These are phyloP conservation scores for Lycaena phlaeas DNA, from an alignment of 2,888 invertebrate species.

Conservation along the genomic window DNA sequence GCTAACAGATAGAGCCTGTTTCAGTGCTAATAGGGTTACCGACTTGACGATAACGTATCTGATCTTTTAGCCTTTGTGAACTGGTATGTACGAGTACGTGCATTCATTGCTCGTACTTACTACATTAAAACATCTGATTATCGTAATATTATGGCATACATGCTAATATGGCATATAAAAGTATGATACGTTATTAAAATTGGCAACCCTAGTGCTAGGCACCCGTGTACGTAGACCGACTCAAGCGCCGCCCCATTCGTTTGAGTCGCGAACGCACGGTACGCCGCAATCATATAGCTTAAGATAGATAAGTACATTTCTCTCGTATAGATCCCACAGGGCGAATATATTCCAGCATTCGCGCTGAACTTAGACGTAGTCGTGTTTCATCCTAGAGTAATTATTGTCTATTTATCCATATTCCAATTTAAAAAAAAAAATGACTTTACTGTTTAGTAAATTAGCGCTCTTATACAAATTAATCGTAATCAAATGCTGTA, in stretches of 20 bases:
- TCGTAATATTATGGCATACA: too few relatives aligned
- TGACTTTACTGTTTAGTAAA: conserved; percentile 21
- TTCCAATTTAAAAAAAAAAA: conserved; percentile 13
- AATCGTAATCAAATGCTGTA: conserved; percentile 37
- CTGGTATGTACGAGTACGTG: too few relatives aligned
- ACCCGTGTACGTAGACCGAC: too few relatives aligned
- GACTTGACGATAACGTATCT: too few relatives aligned
- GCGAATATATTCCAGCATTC: not conserved
- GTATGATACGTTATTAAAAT: too few relatives aligned
- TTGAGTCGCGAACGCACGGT: not conserved
- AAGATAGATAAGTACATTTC: not conserved
- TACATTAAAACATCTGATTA: too few relatives aligned
- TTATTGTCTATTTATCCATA: conserved; percentile 9
- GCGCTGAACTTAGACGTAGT: not conserved
- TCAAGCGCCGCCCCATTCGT: not conserved
- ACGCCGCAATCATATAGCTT: conserved; percentile 13
- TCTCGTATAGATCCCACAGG: not conserved
- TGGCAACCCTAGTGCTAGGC: too few relatives aligned
- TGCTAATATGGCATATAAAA: too few relatives aligned
- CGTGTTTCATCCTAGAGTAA: conserved; percentile 4
- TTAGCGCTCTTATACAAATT: conserved; percentile 43
- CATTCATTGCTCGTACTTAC: too few relatives aligned
- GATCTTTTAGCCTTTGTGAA: too few relatives aligned
- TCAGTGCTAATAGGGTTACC: not conserved
- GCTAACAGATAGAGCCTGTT: conserved; percentile 1